Evolutionary conservation across 2,888 invertebrate species (phyloP), one percentile per base, ranked within the genome.

Genomic region (Hirtodrosophila histrioides): DNA sequence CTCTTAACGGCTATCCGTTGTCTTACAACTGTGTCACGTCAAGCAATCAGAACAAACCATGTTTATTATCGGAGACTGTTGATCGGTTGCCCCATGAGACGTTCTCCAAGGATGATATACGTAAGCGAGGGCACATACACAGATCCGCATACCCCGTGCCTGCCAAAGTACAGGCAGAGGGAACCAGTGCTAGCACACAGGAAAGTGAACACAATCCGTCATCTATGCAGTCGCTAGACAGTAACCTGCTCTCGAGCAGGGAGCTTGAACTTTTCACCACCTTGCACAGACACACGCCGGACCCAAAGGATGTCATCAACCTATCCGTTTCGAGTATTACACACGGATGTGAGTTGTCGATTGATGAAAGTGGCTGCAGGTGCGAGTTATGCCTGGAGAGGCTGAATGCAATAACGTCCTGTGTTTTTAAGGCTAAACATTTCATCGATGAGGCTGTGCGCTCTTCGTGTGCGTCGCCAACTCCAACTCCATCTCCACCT

Each of bases 381-480:
- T 69, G 63, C 39, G 11, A 7, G 1, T 9, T 51, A 4, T 55
- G 69, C 23, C 39, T 11, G 6, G 39, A 12, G 0, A 41, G 29
- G 29, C 17, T 10, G 3, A 44, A 17, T 1, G 43, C 46, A 35
- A 39, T 69, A 4, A 10, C 39, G 1, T 69, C 55, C 1, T 35
- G 36, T 51, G 70, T 40, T 5, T 37, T 11, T 17, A 69, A 12
- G 8, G 73, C 73, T 6, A 74, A 62, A 9, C 50, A 35, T 2
- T n/a, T 74, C 5, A 31, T 74, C 11, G 35, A 57, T 33, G 29
- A 48, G 11, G 50, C 69, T 5, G 41, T 74, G 3, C 35, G 35
- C 1, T 40, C 44, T n/a, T 24, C 27, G 7, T 12, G 17, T 45
- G 10, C 23, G n/a, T n/a, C n/a, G n/a, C n/a, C n/a, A 33, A 8